These are phyloP conservation scores for Myotis lucifugus DNA, from an alignment of 2,113 vertebrate species.

Conservation along the genomic window DNA sequence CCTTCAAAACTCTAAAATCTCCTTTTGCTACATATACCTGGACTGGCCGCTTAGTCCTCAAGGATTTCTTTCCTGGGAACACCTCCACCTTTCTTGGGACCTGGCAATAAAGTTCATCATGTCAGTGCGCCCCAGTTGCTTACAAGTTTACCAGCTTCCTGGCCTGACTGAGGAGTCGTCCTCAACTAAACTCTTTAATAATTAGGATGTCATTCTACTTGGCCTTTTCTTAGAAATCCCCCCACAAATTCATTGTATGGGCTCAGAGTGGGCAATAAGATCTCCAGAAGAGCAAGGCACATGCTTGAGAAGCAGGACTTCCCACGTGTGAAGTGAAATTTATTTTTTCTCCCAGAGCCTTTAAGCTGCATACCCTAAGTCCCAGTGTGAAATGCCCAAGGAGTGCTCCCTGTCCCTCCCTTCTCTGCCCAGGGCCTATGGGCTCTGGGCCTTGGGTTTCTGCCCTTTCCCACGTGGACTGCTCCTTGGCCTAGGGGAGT, in stretches of 20 bases:
- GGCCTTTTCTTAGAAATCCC: not conserved
- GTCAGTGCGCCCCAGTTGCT: not conserved
- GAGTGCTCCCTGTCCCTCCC: too few species aligned
- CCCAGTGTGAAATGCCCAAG: not conserved
- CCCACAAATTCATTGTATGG: not conserved
- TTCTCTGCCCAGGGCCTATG: not conserved
- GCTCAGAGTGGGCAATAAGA: not conserved
- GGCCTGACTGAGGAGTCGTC: not conserved
- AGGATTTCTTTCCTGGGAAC: not conserved
- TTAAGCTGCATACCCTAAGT: not conserved
- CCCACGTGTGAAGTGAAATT: not conserved
- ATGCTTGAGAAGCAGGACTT: not conserved
- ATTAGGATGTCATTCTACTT: not conserved
- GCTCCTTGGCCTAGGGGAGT: not conserved
- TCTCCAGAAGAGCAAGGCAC: not conserved
- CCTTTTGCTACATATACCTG: not conserved
- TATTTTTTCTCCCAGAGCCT: not conserved
- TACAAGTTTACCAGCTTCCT: not conserved
- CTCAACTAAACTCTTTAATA: not conserved
- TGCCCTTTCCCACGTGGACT: not conserved
- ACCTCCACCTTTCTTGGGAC: not conserved
- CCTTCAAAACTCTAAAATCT: not conserved
- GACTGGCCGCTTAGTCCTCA: not conserved
- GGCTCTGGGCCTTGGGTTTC: not conserved
- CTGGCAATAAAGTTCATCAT: not conserved